phyloP scores from a whole-genome alignment of 2,113 vertebrate species.

The Coptodon rendalli region DNA sequence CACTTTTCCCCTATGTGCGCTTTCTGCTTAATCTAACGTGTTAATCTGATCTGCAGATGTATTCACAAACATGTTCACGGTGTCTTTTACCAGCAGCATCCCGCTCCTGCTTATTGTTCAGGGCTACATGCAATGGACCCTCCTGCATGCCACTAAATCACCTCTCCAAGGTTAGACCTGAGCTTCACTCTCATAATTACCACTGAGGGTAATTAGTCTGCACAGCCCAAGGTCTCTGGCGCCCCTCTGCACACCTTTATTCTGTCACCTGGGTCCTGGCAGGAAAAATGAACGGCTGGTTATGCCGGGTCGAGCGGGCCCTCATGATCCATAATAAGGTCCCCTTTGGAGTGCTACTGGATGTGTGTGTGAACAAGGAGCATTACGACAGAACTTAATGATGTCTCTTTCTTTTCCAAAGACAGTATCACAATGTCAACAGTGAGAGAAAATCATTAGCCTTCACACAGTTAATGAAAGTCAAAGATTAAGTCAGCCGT shows the following conservation, averaged over 20 bases:
- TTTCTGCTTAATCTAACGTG: neutral
- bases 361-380: slow-evolving; percentile 25
- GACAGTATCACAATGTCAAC: slow-evolving; percentile 42
- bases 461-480: slow-evolving; percentile 61
- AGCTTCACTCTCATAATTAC: slow-evolving; percentile 57
- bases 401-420: slow-evolving; percentile 34
- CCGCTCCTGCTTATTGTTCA: neutral
- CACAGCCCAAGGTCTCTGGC: slow-evolving; percentile 43
- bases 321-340: slow-evolving; percentile 49
- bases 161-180: slow-evolving; percentile 54
- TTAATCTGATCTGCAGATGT: neutral
- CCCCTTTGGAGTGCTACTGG: slow-evolving; percentile 21
- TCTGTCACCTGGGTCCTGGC: slow-evolving; percentile 49
- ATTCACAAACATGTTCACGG: neutral
- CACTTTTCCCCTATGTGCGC: neutral
- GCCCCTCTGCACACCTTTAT: slow-evolving; percentile 52
- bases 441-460: slow-evolving; percentile 49
- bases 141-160: slow-evolving; percentile 12
- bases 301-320: slow-evolving; percentile 11
- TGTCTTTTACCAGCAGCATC: neutral
- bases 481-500: slow-evolving; percentile 59
- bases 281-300: slow-evolving; percentile 42
- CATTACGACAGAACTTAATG: slow-evolving; percentile 42
- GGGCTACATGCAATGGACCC: neutral
- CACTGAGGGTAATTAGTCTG: slow-evolving; percentile 68